These are phyloP conservation scores for Fissipunctia ypsillon DNA, from an alignment of 2,888 invertebrate species.

Conservation along the genomic window DNA sequence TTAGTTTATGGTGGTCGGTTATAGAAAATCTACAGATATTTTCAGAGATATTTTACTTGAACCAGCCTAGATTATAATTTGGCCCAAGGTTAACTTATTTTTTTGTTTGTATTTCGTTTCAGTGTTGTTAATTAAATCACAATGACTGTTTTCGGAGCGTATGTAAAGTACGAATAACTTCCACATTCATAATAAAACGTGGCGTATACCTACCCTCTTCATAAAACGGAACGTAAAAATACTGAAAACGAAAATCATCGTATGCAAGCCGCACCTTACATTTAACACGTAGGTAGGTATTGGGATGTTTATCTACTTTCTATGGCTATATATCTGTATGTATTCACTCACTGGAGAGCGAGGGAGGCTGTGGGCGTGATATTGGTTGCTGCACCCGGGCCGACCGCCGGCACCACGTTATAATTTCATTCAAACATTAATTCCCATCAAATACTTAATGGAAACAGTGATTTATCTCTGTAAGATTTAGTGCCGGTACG, in stretches of 20 bases:
- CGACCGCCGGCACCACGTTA: conserved; percentile 81
- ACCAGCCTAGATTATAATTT: not conserved
- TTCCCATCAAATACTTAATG: conserved; percentile 80
- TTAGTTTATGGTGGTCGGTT: not conserved
- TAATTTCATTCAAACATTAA: conserved; percentile 78
- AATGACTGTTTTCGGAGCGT: not conserved
- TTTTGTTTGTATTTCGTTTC: not conserved
- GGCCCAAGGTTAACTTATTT: not conserved
- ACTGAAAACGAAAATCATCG: conserved; percentile 67
- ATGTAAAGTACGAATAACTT: not conserved
- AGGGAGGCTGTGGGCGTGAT: conserved; percentile 88
- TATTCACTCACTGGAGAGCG: conserved; percentile 82
- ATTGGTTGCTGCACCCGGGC: conserved; percentile 83
- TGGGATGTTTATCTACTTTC: conserved; percentile 76
- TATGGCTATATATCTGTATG: conserved; percentile 75
- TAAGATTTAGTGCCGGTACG: conserved; percentile 78
- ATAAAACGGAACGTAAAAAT: conserved; percentile 56
- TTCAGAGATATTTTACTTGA: no score
- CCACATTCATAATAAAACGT: conserved; percentile 37
- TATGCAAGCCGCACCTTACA: conserved; percentile 75
- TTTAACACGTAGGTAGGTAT: conserved; percentile 69
- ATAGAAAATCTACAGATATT: not conserved
- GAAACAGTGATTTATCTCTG: conserved; percentile 83
- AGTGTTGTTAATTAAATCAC: not conserved
- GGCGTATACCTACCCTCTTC: not conserved